phyloP scores from a whole-genome alignment of 1,140 invertebrate species.

The Teleogryllus occipitalis region DNA sequence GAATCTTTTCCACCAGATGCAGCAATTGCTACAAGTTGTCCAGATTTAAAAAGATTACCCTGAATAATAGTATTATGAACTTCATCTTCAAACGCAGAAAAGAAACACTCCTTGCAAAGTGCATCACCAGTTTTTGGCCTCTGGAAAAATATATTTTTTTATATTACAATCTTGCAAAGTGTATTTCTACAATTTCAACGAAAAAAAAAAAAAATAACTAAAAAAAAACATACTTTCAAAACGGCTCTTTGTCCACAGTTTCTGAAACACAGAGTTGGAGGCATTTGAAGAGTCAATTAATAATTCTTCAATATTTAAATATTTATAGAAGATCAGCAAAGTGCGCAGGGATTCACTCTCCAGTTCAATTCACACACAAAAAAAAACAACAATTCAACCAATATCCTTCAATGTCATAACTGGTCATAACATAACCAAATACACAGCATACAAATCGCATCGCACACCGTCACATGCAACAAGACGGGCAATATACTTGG shows the following conservation, averaged over 20 bases:
- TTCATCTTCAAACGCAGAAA: conserved; percentile 89
- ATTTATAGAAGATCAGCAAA: no score
- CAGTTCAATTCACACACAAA: no score
- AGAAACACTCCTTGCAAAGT: conserved; percentile 94
- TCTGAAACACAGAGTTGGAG: background rate
- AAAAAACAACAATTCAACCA: no score
- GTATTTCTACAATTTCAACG: conserved; percentile 40
- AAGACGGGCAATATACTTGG: no score
- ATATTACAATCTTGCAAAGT: conserved; percentile 54
- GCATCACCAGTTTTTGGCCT: conserved; percentile 85
- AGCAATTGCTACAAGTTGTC: conserved; percentile 87
- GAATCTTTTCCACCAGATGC: conserved; percentile 99
- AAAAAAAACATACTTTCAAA: background rate
- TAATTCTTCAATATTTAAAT: no score
- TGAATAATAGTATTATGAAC: conserved; percentile 88
- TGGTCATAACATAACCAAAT: no score
- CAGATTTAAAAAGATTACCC: conserved; percentile 75
- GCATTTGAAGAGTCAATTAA: background rate
- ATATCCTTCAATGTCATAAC: no score
- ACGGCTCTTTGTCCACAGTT: background rate
- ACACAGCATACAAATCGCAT: no score
- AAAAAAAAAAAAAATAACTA: background rate
- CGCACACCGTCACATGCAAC: no score
- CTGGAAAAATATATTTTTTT: conserved; percentile 42
- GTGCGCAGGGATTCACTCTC: no score